phyloP scores from a whole-genome alignment of 2,797 vertebrate genomes.

The Sebastes wilsoni region DNA sequence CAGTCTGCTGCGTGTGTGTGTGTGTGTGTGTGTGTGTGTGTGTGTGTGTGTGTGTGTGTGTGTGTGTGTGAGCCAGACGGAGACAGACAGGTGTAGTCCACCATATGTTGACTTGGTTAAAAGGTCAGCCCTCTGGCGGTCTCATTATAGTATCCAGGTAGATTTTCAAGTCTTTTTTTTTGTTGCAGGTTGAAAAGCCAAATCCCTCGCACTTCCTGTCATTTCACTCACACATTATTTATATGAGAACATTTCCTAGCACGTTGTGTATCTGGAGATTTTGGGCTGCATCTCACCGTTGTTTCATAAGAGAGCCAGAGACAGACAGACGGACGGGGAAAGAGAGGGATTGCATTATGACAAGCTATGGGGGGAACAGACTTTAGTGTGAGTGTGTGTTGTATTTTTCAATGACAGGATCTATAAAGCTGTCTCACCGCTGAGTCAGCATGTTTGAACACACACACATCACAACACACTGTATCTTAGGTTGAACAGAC shows the following conservation, averaged over 20 bases:
- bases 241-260: background rate
- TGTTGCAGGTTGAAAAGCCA: slow-evolving; percentile 31
- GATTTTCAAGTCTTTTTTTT: slow-evolving; percentile 19
- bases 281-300: background rate
- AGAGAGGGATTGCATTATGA: background rate
- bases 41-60: background rate
- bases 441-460: slow-evolving; percentile 42
- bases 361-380: background rate
- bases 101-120: slow-evolving; percentile 67
- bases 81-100: slow-evolving; percentile 40
- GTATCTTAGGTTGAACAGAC: background rate
- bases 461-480: background rate
- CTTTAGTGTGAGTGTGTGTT: slow-evolving; percentile 9
- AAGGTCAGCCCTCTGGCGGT: slow-evolving; percentile 62
- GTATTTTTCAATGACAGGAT: slow-evolving; percentile 42
- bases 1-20: background rate
- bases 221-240: slow-evolving; percentile 5
- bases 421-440: slow-evolving; percentile 42
- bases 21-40: too few species aligned
- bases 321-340: background rate
- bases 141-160: slow-evolving; percentile 64
- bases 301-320: background rate
- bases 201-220: slow-evolving; percentile 1
- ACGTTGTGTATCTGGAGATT: background rate
- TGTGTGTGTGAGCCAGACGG: slow-evolving; percentile 6